Conservation (phyloP, 2,888 invertebrate genomes). For the Amiota mariae region DNA sequence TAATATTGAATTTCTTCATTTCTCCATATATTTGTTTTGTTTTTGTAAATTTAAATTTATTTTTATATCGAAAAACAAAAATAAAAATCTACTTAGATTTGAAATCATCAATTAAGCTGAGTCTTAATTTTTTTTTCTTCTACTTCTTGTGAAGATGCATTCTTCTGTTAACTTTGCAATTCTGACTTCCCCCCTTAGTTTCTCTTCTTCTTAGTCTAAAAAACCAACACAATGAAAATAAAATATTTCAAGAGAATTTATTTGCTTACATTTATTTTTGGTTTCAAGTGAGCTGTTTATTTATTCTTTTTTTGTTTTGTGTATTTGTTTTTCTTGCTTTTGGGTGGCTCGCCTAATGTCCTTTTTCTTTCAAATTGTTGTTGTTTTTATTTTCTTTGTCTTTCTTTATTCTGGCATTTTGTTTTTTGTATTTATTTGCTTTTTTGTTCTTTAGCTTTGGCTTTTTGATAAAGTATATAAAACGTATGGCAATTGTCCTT, state of each 20-base stretch:
- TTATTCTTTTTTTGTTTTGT: background rate
- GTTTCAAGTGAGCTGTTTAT: conserved; percentile 40
- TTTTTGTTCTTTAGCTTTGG: background rate
- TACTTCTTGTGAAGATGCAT: background rate
- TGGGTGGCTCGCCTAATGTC: conserved; percentile 6
- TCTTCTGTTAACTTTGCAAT: background rate
- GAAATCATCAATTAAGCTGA: conserved; percentile 20
- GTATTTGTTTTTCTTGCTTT: background rate
- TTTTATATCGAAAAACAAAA: background rate
- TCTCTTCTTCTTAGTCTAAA: conserved; percentile 5
- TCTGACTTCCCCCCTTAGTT: background rate
- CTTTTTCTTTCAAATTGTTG: conserved; percentile 3
- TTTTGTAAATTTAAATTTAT: too few relatives aligned
- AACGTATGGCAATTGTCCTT: conserved; percentile 28
- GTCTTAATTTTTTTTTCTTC: background rate
- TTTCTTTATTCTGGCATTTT: background rate
- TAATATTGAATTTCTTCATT: background rate
- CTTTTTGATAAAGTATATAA: conserved; percentile 24
- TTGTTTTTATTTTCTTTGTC: background rate
- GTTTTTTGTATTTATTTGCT: conserved; percentile 11
- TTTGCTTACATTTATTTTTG: conserved; percentile 66
- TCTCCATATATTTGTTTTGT: background rate
- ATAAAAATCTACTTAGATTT: conserved; percentile 22
- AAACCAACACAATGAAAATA: conserved; percentile 24
- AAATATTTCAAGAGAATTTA: conserved; percentile 58